Evolutionary conservation across 1,140 invertebrate genomes (phyloP).

Genomic region (Elymnias hypermnestra): DNA sequence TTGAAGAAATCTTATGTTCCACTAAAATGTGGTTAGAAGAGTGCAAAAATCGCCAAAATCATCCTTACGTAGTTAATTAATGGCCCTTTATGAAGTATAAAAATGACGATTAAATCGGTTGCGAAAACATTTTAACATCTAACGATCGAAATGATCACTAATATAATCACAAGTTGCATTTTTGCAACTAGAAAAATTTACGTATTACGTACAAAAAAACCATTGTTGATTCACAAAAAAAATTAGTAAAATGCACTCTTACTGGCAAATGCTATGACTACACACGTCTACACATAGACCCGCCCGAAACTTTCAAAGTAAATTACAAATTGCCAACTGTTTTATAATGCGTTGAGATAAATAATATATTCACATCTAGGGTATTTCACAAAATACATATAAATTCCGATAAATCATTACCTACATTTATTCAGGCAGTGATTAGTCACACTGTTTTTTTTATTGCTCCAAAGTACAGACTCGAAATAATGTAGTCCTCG

Average conservation of each 20-base stretch:
- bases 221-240: constrained; percentile 25
- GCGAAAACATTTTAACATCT: constrained; percentile 6
- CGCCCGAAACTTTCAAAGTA: constrained; percentile 15
- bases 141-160: constrained; percentile 13
- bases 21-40: too few species aligned
- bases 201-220: constrained; percentile 19
- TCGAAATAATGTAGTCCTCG: constrained; percentile 35
- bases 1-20: too few species aligned
- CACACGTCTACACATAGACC: too few species aligned
- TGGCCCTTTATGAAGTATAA: too few species aligned
- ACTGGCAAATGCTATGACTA: constrained; percentile 52
- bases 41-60: too few species aligned
- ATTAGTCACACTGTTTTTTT: constrained; percentile 31
- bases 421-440: constrained; percentile 49
- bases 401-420: constrained; percentile 26
- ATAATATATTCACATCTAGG: too few species aligned
- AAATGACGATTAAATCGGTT: constrained; percentile 3
- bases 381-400: constrained; percentile 17
- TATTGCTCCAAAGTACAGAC: constrained; percentile 58
- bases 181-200: constrained; percentile 12
- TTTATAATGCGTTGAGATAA: too few species aligned
- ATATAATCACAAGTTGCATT: constrained; percentile 22
- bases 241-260: constrained; percentile 56
- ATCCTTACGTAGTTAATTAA: too few species aligned
- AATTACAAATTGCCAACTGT: constrained; percentile 29